Base-by-base conservation (phyloP, 2,113 vertebrate species). In the Marcusenius ussheri region DNA sequence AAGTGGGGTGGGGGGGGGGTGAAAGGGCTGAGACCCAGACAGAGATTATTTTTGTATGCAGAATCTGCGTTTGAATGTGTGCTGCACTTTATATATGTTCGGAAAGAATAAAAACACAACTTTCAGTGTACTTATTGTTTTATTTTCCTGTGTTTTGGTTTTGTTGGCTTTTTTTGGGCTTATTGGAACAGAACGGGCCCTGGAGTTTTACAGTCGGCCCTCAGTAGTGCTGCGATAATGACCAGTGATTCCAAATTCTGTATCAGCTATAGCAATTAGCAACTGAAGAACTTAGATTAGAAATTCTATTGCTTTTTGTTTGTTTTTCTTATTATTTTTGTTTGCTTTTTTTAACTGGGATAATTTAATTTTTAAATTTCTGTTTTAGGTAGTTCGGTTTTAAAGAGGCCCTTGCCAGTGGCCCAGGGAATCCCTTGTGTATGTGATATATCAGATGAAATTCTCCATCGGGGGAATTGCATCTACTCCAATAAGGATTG, bases 21-120 rank as follows among this genome's bases (percentile, higher is more conserved):
- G 31, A 89, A 91, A 91, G 93, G 91, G 92, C 93, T 92, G 91
- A 74, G 88, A 45, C 93, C 90, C 89, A 80, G 27, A 91, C 46
- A 90, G 87, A 94, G 93, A 95, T 94, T 95, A 94, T 95, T 94
- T 93, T 95, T 96, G 84, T 93, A 89, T 91, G 92, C 90, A 91
- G 91, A 91, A 93, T 95, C 95, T 95, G 96, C 94, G 93, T 93
- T 94, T 96, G 96, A 97, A 96, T 96, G 96, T 96, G 97, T 98
- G 94, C 96, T 97, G 98, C 97, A 99, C 98, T 99, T 99, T 99
- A 98, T 96, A 97, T 96, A 95, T 95, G 93, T 91, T 92, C 62
- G 13, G 89, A 87, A 90, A 49, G 42, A 88, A 88, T 92, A 91
- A 89, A 56, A 74, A 87, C 62, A 88, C 51, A 90, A 88, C 91